Evolutionary conservation across 1,140 invertebrate species (phyloP).

Genomic region (Scylla paramamosain): DNA sequence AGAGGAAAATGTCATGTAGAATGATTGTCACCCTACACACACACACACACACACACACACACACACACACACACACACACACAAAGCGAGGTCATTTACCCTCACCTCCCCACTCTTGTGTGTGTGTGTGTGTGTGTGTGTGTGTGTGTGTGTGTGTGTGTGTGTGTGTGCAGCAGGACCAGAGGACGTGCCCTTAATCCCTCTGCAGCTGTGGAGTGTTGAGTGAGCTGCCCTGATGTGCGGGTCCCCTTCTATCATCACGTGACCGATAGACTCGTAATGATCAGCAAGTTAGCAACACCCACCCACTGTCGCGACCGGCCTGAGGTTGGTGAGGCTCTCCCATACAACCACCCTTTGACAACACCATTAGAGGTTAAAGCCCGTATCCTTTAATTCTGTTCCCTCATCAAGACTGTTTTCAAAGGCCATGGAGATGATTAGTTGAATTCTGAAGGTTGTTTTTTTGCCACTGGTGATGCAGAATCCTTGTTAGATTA

Average conservation of each 20-base stretch:
- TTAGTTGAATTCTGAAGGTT: no score
- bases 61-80: conserved; percentile 15
- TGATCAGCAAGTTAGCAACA: background rate
- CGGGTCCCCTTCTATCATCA: background rate
- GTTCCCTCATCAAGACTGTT: no score
- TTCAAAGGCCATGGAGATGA: no score
- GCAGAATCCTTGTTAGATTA: no score
- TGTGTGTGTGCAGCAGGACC: background rate
- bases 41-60: conserved; percentile 10
- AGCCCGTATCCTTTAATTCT: no score
- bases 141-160: conserved; percentile 10
- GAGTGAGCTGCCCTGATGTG: no score
- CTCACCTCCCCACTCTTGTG: background rate
- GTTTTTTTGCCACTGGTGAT: no score
- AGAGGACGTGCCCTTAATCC: background rate
- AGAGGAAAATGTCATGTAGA: no score
- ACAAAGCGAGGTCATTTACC: background rate
- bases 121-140: conserved; percentile 20
- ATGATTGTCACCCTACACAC: background rate
- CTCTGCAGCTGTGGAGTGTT: no score
- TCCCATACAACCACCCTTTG: no score
- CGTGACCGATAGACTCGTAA: background rate
- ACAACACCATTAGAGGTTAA: no score
- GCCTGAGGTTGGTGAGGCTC: no score
- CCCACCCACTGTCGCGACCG: background rate